phyloP scores from a whole-genome alignment of 2,888 invertebrate species.

The Sesia apiformis region DNA sequence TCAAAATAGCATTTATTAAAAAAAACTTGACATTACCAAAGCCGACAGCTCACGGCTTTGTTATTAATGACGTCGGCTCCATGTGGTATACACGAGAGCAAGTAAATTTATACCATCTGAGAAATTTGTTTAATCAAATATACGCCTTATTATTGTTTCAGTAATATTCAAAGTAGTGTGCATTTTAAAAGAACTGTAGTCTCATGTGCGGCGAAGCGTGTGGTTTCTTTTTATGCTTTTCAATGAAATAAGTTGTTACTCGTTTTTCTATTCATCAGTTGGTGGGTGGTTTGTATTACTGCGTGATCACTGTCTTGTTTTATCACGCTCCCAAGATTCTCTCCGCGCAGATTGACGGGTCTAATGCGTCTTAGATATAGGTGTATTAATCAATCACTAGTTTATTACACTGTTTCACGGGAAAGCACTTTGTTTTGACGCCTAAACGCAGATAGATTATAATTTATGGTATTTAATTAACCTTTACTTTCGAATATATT shows the following conservation, averaged over 20 bases:
- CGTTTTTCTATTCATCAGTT: slow-evolving; percentile 30
- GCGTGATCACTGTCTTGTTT: slow-evolving; percentile 51
- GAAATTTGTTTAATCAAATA: slow-evolving; percentile 1
- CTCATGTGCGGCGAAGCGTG: slow-evolving; percentile 15
- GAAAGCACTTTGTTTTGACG: slow-evolving; percentile 23
- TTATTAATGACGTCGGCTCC: slow-evolving; percentile 59
- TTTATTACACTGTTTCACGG: slow-evolving; percentile 42
- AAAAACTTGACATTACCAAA: slow-evolving; percentile 64
- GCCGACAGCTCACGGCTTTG: slow-evolving; percentile 70
- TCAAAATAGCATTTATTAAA: slow-evolving; percentile 75
- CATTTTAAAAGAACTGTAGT: not conserved
- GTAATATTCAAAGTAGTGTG: not conserved
- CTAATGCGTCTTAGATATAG: slow-evolving; percentile 50
- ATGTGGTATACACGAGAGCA: slow-evolving; percentile 12
- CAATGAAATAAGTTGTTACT: slow-evolving; percentile 56
- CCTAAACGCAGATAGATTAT: slow-evolving; percentile 27
- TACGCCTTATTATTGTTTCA: slow-evolving; percentile 1
- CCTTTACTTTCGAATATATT: not conserved
- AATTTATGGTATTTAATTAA: not conserved
- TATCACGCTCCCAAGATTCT: slow-evolving; percentile 33
- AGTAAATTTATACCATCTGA: not conserved
- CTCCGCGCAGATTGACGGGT: slow-evolving; percentile 53
- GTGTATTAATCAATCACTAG: slow-evolving; percentile 61
- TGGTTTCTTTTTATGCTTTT: slow-evolving; percentile 39
- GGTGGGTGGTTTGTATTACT: slow-evolving; percentile 36